Conservation (phyloP, 2,797 vertebrate genomes). For the Pseudomugil tenellus region DNA sequence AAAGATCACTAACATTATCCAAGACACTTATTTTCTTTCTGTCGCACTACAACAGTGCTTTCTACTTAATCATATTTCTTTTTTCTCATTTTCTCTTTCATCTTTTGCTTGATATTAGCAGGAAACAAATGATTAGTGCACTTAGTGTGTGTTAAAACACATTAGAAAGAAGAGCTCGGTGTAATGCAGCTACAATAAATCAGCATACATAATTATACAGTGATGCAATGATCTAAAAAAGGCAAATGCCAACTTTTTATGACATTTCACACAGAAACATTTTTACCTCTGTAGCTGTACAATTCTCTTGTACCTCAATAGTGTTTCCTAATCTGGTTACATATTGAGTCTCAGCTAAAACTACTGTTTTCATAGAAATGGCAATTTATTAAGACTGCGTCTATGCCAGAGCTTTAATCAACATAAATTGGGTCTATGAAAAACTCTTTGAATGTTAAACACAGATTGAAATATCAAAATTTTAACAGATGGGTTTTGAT, state of each 20-base stretch:
- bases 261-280: neutral
- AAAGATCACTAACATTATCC: neutral
- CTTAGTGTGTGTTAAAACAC: neutral
- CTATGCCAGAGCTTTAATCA: neutral
- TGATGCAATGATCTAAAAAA: neutral
- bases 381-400: neutral
- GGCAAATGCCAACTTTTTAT: neutral
- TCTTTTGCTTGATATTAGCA: neutral
- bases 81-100: neutral
- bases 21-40: neutral
- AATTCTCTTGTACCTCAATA: neutral
- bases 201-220: neutral
- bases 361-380: neutral
- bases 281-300: constrained; percentile 7
- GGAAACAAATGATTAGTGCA: neutral
- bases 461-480: too few relatives aligned
- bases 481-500: too few relatives aligned
- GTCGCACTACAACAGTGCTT: neutral
- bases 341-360: neutral
- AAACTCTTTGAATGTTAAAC: too few relatives aligned
- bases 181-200: neutral
- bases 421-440: neutral
- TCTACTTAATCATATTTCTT: neutral
- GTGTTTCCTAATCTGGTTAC: neutral
- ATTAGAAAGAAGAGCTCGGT: neutral